A percentile compares a stretch with the other conserved stretches of the same genome.
phyloP scores from a whole-genome alignment of 2,113 vertebrate species.

The Arenaria interpres region DNA sequence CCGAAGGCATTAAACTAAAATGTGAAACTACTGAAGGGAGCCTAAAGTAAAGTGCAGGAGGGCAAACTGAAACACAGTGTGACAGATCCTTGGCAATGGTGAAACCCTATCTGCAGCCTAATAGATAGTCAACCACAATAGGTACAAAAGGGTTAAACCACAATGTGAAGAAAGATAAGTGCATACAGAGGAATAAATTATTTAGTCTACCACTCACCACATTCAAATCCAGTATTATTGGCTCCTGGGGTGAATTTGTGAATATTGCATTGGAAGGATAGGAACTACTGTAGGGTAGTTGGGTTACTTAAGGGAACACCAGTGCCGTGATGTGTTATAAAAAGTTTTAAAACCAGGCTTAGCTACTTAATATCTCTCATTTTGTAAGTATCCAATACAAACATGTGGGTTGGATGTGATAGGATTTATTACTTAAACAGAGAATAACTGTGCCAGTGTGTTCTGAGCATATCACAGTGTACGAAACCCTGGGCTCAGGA shows the following conservation, averaged over 20 bases:
- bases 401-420: conserved; percentile 1
- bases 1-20: not conserved
- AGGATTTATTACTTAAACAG: conserved; percentile 34
- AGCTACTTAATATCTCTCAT: conserved; percentile 22
- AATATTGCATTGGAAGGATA: not conserved
- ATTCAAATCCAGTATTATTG: not conserved
- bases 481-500: not conserved
- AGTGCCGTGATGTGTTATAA: not conserved
- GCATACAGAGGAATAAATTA: not conserved
- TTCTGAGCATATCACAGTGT: not conserved
- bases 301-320: conserved; percentile 22
- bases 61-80: not conserved
- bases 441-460: not conserved
- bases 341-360: conserved; percentile 4
- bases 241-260: not conserved
- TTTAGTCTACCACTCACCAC: not conserved
- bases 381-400: conserved; percentile 25
- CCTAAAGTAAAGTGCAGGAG: not conserved
- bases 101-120: not conserved
- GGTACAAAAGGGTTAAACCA: not conserved
- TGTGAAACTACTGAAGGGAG: not conserved
- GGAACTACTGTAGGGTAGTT: not conserved
- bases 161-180: not conserved
- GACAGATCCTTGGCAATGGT: not conserved
- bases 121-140: not conserved